Evolutionary conservation across 2,797 vertebrate species (phyloP).

Genomic region (Manis javanica): DNA sequence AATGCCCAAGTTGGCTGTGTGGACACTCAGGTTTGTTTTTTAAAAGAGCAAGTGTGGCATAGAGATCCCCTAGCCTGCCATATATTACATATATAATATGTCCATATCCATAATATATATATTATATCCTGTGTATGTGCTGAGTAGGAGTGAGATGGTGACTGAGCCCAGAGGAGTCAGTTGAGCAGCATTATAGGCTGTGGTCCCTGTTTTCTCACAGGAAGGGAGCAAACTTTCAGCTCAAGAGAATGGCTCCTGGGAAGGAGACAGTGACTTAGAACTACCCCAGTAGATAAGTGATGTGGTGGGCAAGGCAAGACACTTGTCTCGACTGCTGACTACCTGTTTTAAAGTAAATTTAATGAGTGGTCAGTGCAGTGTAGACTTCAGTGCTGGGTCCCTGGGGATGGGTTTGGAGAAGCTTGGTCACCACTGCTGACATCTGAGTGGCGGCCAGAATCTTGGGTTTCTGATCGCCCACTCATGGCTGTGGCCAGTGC

Average conservation of each 20-base stretch:
- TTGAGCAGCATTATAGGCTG: rapidly evolving
- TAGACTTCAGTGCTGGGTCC: neutral
- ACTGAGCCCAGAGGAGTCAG: neutral
- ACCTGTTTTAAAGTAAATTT: neutral
- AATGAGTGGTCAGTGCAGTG: neutral
- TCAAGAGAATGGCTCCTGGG: neutral
- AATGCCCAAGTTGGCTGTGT: rapidly evolving
- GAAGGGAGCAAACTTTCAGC: neutral
- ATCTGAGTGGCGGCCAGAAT: neutral
- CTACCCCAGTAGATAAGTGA: rapidly evolving
- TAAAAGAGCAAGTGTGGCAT: neutral
- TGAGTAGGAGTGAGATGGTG: neutral
- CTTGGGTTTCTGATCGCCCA: neutral
- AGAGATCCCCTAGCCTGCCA: neutral
- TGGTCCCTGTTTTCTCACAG: neutral
- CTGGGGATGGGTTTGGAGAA: neutral
- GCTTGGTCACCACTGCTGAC: neutral
- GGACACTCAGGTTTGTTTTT: neutral
- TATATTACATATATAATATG: too few species aligned
- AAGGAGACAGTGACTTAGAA: neutral
- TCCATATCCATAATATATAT: too few species aligned
- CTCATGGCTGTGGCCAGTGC: neutral
- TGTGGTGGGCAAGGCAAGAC: too few species aligned
- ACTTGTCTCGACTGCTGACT: neutral
- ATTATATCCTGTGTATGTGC: neutral